Percentiles rank a stretch among this genome's conserved stretches.
phyloP scores from a whole-genome alignment of 1,140 invertebrate genomes.

The Chrysomallon squamiferum region DNA sequence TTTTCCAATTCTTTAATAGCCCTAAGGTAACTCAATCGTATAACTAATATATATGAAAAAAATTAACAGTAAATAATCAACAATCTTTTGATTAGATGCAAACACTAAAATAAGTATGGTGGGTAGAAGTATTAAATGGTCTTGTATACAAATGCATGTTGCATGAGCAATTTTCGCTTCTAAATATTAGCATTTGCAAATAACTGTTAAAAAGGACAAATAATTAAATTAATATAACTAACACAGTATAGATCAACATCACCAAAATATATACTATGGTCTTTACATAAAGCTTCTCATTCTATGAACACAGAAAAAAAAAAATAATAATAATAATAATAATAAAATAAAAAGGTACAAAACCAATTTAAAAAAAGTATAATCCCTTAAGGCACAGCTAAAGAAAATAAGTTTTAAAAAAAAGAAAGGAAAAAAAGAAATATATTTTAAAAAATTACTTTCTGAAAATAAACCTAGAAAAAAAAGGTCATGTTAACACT shows the following conservation, averaged over 20 bases:
- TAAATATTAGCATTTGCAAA: slow-evolving; percentile 21
- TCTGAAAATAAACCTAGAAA: slow-evolving; percentile 24
- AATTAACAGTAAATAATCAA: slow-evolving; percentile 2
- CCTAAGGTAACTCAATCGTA: slow-evolving; percentile 9
- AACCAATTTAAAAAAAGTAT: too few relatives aligned
- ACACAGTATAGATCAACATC: slow-evolving; percentile 30
- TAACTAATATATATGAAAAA: slow-evolving; percentile 7
- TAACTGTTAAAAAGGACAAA: slow-evolving; percentile 24
- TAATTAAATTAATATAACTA: slow-evolving; percentile 20
- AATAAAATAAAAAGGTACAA: too few relatives aligned
- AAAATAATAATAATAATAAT: too few relatives aligned
- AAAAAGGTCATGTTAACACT: slow-evolving; percentile 34
- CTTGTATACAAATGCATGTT: slow-evolving; percentile 9
- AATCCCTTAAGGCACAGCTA: slow-evolving; percentile 57
- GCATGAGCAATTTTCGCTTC: slow-evolving; percentile 3
- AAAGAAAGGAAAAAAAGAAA: slow-evolving; percentile 10
- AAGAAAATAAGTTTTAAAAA: slow-evolving; percentile 27
- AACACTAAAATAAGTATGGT: slow-evolving; percentile 30
- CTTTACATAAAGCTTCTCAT: slow-evolving; percentile 43
- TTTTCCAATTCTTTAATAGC: neutral
- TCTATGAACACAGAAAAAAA: slow-evolving; percentile 44
- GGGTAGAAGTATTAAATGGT: slow-evolving; percentile 15
- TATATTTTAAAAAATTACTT: slow-evolving; percentile 47
- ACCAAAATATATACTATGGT: slow-evolving; percentile 32
- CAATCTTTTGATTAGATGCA: slow-evolving; percentile 25